phyloP scores from a whole-genome alignment of 2,113 vertebrate species.

The Meles meles region DNA sequence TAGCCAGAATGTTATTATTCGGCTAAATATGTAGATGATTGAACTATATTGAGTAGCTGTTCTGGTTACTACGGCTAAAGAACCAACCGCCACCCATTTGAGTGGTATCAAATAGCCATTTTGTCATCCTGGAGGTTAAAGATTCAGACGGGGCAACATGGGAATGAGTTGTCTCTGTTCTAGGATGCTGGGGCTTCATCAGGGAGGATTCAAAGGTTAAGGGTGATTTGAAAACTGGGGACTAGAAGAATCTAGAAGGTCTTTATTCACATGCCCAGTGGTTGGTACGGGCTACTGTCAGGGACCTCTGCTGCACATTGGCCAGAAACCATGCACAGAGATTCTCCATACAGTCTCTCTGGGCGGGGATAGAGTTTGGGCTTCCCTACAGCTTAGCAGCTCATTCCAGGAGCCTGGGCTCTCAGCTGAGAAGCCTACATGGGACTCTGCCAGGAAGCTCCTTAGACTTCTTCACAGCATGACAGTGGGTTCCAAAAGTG shows the following conservation, averaged over 20 bases:
- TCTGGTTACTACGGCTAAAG: too few species aligned
- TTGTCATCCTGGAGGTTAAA: background rate
- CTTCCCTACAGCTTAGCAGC: background rate
- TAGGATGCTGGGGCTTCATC: background rate
- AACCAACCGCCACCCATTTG: background rate
- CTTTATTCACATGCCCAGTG: too few species aligned
- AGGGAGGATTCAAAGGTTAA: background rate
- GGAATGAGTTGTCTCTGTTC: background rate
- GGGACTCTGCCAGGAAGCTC: background rate
- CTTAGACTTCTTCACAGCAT: background rate
- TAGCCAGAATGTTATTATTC: background rate
- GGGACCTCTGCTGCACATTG: background rate
- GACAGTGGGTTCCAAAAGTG: background rate
- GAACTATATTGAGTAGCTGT: background rate
- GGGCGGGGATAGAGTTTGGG: too few species aligned
- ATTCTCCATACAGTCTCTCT: too few species aligned
- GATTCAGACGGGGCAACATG: background rate
- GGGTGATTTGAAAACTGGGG: background rate
- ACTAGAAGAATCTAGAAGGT: background rate
- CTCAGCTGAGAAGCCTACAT: background rate
- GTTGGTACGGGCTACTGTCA: background rate
- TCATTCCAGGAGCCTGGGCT: background rate
- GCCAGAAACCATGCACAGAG: background rate
- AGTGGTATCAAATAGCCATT: background rate
- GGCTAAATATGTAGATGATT: background rate